Evolutionary conservation across 2,888 invertebrate genomes (phyloP).

Genomic region (Orchesellides sinensis): DNA sequence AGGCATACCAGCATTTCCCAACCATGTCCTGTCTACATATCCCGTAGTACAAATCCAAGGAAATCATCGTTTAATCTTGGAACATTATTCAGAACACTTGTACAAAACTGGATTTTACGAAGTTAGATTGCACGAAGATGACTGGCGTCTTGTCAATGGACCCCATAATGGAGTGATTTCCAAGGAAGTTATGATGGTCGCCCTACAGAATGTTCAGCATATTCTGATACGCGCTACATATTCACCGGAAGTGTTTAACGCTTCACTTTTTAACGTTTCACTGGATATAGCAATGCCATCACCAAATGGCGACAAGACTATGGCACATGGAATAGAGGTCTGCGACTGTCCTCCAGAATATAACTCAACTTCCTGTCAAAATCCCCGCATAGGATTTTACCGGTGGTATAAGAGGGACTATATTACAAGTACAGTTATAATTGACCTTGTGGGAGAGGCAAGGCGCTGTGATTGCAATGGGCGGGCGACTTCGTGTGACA

Average conservation of each 20-base stretch:
- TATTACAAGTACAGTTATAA: conserved; percentile 84
- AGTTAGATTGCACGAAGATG: conserved; percentile 84
- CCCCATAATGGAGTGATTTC: conserved; percentile 80
- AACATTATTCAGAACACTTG: conserved; percentile 80
- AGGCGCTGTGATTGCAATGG: conserved; percentile 89
- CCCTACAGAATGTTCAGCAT: conserved; percentile 90
- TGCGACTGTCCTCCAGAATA: conserved; percentile 91
- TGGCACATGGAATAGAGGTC: conserved; percentile 89
- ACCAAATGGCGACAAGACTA: conserved; percentile 68
- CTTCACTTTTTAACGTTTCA: conserved; percentile 84
- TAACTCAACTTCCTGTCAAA: conserved; percentile 93
- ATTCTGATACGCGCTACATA: conserved; percentile 87
- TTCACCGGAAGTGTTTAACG: conserved; percentile 79
- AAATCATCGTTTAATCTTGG: conserved; percentile 84
- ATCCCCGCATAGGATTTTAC: conserved; percentile 89
- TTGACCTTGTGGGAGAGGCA: conserved; percentile 88
- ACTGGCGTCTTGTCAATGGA: conserved; percentile 84
- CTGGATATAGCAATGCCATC: conserved; percentile 87
- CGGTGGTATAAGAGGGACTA: conserved; percentile 81
- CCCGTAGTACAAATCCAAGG: conserved; percentile 92
- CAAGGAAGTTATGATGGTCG: conserved; percentile 91
- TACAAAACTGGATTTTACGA: conserved; percentile 77
- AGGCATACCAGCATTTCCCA: conserved; percentile 80
- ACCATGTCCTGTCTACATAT: conserved; percentile 81
- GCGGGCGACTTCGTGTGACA: conserved; percentile 87